Percentiles rank a stretch among this genome's conserved stretches.
These are phyloP conservation scores for Trachelus iudaicus DNA, from an alignment of 2,888 invertebrate genomes.

Conservation along the genomic window DNA sequence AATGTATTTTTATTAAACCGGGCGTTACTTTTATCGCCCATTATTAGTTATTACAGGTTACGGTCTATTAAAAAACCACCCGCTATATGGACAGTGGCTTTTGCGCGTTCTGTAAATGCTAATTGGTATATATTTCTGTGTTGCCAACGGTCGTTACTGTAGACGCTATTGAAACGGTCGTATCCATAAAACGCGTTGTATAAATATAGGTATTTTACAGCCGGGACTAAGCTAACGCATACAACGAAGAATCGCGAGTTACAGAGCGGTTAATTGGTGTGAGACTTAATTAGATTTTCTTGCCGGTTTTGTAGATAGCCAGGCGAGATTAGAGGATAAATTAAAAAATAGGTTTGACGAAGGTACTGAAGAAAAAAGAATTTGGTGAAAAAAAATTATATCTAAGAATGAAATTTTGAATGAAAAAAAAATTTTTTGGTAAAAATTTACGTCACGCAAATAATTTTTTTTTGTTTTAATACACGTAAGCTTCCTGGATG, in stretches of 20 bases:
- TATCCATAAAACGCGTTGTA: not conserved
- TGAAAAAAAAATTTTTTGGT: not conserved
- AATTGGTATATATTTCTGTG: not conserved
- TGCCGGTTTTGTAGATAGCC: not conserved
- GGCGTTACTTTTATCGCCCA: not conserved
- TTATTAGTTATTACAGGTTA: not conserved
- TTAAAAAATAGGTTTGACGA: not conserved
- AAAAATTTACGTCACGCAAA: not conserved
- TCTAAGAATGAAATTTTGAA: not conserved
- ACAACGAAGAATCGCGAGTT: not conserved
- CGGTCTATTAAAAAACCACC: not conserved
- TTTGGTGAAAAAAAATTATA: not conserved
- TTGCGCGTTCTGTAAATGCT: not conserved
- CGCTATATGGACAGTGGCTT: not conserved
- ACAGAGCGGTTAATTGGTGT: not conserved
- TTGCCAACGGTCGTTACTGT: not conserved
- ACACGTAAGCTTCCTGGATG: not conserved
- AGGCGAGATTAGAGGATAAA: not conserved
- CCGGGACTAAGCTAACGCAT: not conserved
- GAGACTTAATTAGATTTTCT: not conserved
- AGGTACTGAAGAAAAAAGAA: no score
- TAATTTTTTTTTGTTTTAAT: not conserved
- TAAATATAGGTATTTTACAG: not conserved
- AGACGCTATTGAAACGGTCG: not conserved
- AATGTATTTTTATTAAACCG: not conserved